These are phyloP conservation scores for Brienomyrus longianalis DNA, from an alignment of 2,113 vertebrate genomes.

Conservation along the genomic window DNA sequence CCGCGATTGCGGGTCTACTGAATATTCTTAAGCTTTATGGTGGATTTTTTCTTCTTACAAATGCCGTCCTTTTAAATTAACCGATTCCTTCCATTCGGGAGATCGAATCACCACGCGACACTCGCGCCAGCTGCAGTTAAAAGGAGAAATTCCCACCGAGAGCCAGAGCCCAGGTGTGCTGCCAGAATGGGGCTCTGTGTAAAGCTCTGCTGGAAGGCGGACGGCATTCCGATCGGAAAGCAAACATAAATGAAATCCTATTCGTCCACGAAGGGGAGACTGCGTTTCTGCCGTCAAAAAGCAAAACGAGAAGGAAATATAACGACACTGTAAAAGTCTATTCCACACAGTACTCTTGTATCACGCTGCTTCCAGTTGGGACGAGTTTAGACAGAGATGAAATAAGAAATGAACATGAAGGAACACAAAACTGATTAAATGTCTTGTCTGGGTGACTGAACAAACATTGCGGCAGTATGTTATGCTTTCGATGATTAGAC, in stretches of 20 bases:
- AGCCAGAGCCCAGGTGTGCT: neutral
- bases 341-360: neutral
- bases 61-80: slow-evolving; percentile 9
- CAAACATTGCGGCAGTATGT: neutral
- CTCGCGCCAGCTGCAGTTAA: neutral
- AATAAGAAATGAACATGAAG: neutral
- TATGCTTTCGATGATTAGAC: neutral
- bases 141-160: slow-evolving; percentile 9
- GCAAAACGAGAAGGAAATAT: neutral
- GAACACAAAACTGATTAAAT: neutral
- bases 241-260: neutral
- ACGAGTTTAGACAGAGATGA: neutral
- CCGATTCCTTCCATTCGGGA: slow-evolving; percentile 10
- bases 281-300: neutral
- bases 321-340: neutral
- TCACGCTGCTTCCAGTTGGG: neutral
- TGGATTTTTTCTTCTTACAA: neutral
- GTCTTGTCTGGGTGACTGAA: neutral
- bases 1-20: slow-evolving; percentile 24
- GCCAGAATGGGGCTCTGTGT: neutral
- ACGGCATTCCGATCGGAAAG: neutral
- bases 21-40: neutral
- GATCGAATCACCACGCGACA: neutral
- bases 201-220: neutral
- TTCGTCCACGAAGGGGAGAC: neutral